Conservation (phyloP, 2,888 invertebrate genomes). For the Dysmachus trigonus region DNA sequence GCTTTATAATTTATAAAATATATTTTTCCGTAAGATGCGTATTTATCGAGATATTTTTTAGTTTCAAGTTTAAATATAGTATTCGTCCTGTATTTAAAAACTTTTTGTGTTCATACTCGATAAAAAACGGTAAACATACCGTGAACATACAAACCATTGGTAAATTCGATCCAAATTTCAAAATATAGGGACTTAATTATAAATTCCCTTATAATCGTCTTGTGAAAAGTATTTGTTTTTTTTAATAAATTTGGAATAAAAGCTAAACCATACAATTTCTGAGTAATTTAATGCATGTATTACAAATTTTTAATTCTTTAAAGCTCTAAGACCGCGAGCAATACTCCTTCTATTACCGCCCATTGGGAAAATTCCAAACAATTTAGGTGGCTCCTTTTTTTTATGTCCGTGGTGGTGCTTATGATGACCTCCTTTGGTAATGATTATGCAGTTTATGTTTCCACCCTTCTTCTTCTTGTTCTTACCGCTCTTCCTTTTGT, state of each 20-base stretch:
- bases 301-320: conserved; percentile 1
- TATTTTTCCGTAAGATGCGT: no score
- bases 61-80: no score
- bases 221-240: not conserved
- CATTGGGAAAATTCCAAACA: conserved; percentile 5
- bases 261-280: not conserved
- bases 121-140: no score
- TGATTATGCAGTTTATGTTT: conserved; percentile 35
- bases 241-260: not conserved
- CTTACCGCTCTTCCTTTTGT: not conserved
- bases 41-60: no score
- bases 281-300: conserved; percentile 17
- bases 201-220: no score
- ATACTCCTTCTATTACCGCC: conserved; percentile 2
- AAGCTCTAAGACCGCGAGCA: not conserved
- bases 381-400: not conserved
- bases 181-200: no score
- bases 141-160: no score
- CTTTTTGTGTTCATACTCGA: no score
- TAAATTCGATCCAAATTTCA: no score
- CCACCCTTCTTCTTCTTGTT: not conserved
- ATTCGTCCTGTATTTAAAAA: no score
- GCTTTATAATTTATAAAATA: no score
- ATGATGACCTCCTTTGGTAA: conserved; percentile 4
- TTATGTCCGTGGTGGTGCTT: not conserved